Base-by-base conservation (phyloP, 2,113 vertebrate genomes). In the Hippopotamus amphibius region DNA sequence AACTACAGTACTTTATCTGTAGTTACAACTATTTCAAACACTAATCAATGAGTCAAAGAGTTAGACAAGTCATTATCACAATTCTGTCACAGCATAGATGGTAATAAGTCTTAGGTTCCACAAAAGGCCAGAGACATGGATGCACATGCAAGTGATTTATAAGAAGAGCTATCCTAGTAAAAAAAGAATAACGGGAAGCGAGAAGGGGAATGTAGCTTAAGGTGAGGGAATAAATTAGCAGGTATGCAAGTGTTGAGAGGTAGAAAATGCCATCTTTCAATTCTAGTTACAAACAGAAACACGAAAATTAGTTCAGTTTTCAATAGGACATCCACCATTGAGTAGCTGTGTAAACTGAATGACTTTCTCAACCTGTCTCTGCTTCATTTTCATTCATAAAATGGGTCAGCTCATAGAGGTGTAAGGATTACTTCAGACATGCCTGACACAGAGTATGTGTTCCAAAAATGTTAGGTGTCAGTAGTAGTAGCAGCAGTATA, bases 11-110 rank as follows among this genome's bases (percentile, higher is more conserved):
- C 66, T 65, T 92, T 55, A 55, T 77, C 66, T 61, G 4, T n/a
- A 72, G 8, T 85, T 65, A 80, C 15, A 89, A 7, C 33, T 68
- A 92, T 83, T 88, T 72, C n/a, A 92, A 83, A 82, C 26, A 92
- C 24, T 85, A 85, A 80, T 48, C 77, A 69, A 46, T 3, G 28
- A 79, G 11, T 69, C 41, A 61, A 82, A 77, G 43, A 37, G 14
- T 33, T 79, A 92, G 26, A 48, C 53, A 88, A 57, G 24, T 65
- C 21, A 14, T 24, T 55, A 9, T 7, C n/a, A 88, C 26, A 63
- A 57, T 88, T 72, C 46, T 80, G 41, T 69, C 90, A 30, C 11
- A 72, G 37, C 48, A 12, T 48, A 11, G 50, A 83, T 63, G 9
- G 77, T 66, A 48, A 26, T 65, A 59, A 55, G 6, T 88, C 24